These are phyloP conservation scores for Coelopa pilipes DNA, from an alignment of 2,888 invertebrate species.

Conservation along the genomic window DNA sequence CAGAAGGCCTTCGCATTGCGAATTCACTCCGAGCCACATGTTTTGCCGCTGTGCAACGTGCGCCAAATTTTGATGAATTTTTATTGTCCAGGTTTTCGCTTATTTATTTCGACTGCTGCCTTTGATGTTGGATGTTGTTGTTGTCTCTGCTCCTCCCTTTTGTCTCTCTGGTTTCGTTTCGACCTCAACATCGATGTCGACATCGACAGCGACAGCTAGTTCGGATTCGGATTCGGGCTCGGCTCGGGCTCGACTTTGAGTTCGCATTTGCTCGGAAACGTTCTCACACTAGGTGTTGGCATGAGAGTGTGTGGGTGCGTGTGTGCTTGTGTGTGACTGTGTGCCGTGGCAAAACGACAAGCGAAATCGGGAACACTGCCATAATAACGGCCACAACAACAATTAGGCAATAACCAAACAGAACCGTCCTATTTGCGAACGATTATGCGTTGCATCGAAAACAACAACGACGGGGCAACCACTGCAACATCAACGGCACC, in stretches of 20 bases:
- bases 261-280: neutral
- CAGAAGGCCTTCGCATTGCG: constrained; percentile 16
- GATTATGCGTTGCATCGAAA: neutral
- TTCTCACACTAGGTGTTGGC: constrained; percentile 5
- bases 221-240: neutral
- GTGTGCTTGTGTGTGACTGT: neutral
- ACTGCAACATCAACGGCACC: neutral
- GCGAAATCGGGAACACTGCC: neutral
- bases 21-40: constrained; percentile 11
- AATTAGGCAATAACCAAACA: constrained; percentile 1
- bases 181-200: no score
- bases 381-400: constrained; percentile 1
- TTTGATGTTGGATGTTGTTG: neutral
- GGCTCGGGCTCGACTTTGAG: neutral
- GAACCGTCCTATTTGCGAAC: neutral
- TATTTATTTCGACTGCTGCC: constrained; percentile 1
- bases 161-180: no score
- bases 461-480: neutral
- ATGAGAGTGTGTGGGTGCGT: neutral
- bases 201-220: no score
- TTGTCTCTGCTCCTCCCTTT: neutral
- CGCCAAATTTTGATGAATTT: constrained; percentile 29
- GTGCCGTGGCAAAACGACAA: neutral
- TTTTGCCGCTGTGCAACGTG: constrained; percentile 23
- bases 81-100: constrained; percentile 2